Evolutionary conservation across 2,888 invertebrate genomes (phyloP).

Genomic region (Tiphia femorata): DNA sequence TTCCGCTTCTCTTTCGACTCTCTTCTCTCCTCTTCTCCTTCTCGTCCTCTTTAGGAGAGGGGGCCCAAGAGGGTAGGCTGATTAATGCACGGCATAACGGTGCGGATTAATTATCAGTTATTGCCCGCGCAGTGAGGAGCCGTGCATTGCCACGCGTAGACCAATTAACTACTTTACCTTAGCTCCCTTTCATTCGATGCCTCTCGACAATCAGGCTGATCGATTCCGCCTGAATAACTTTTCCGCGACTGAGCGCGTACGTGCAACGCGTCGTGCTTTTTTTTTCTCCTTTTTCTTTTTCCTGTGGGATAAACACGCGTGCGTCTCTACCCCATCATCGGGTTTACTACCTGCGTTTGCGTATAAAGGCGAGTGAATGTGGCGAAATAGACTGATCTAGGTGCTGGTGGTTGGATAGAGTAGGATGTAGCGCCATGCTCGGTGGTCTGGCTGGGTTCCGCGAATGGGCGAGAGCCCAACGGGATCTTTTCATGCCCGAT

Average conservation of each 20-base stretch:
- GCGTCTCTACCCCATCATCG: not conserved
- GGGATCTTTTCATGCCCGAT: conserved; percentile 8
- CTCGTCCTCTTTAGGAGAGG: no score
- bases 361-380: no score
- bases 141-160: conserved; percentile 23
- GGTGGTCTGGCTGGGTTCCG: not conserved
- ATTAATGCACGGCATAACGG: conserved; percentile 21
- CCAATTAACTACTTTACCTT: conserved; percentile 46
- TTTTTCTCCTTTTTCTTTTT: no score
- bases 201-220: conserved; percentile 33
- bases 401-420: no score
- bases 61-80: no score
- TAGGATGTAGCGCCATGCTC: no score
- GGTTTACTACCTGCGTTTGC: not conserved
- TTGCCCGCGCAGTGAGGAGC: conserved; percentile 6
- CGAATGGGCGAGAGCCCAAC: not conserved
- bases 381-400: no score
- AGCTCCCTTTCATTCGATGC: conserved; percentile 32
- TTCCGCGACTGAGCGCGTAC: no score
- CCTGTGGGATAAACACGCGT: no score
- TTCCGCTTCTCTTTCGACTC: no score
- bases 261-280: no score
- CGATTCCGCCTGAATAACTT: conserved; percentile 44
- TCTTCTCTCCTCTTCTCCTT: no score
- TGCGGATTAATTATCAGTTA: conserved; percentile 42